Conservation (phyloP, 2,888 invertebrate species). For the Gandaritis pyraliata region DNA sequence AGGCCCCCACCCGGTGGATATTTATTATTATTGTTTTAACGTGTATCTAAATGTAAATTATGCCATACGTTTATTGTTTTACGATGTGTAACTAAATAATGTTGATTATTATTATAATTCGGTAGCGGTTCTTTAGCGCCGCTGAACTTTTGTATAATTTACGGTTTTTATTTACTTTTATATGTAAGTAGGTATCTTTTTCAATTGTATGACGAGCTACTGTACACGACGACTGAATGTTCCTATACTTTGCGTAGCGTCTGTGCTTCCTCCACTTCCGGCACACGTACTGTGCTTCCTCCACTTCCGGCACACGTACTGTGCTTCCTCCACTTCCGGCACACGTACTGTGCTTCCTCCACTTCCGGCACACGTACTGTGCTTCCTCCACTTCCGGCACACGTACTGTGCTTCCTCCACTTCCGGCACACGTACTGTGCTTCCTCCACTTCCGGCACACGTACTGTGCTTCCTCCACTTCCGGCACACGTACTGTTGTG, state of each 20-base stretch:
- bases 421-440: conserved; percentile 46
- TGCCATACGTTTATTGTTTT: conserved; percentile 75
- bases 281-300: conserved; percentile 56
- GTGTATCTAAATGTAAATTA: conserved; percentile 62
- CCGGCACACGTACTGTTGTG: conserved; percentile 9
- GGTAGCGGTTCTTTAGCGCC: conserved; percentile 47
- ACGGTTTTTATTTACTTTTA: conserved; percentile 53
- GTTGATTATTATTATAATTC: conserved; percentile 59
- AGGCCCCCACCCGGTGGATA: conserved; percentile 52
- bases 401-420: conserved; percentile 58
- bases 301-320: conserved; percentile 39
- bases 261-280: conserved; percentile 56
- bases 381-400: conserved; percentile 54
- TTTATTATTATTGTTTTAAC: conserved; percentile 69
- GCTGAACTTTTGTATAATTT: conserved; percentile 53
- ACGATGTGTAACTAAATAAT: conserved; percentile 70
- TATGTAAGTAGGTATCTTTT: conserved; percentile 63
- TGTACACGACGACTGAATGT: conserved; percentile 68
- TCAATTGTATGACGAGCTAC: conserved; percentile 58
- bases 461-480: conserved; percentile 58
- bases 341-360: conserved; percentile 57
- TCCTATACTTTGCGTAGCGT: conserved; percentile 60
- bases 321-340: conserved; percentile 56
- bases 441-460: conserved; percentile 50
- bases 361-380: conserved; percentile 41